Conservation (phyloP, 2,797 vertebrate species). For the Sarcoramphus papa region DNA sequence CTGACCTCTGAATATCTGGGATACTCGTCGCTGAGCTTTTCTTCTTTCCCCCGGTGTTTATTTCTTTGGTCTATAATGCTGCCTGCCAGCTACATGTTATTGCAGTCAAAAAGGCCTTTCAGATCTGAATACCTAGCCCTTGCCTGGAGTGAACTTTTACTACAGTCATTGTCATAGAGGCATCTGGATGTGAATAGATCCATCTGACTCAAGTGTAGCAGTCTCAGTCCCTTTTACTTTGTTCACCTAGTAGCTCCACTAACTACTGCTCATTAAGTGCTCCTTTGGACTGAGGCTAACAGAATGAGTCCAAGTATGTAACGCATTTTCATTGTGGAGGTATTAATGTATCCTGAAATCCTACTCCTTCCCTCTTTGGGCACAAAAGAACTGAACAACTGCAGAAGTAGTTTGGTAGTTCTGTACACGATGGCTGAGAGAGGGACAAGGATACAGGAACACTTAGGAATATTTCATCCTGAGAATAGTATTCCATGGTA, state of each 20-base stretch:
- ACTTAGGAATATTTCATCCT: neutral
- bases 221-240: neutral
- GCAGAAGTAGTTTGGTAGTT: neutral
- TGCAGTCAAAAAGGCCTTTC: neutral
- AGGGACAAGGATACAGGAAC: neutral
- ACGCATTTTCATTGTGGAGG: neutral
- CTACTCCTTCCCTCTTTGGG: neutral
- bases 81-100: neutral
- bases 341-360: neutral
- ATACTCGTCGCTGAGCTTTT: neutral
- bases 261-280: neutral
- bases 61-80: neutral
- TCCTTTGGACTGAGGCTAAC: neutral
- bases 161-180: neutral
- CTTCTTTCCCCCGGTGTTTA: neutral
- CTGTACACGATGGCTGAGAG: fast-evolving
- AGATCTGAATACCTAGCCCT: neutral
- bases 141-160: neutral
- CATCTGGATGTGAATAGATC: neutral
- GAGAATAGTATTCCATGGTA: neutral
- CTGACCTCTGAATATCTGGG: neutral
- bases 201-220: neutral
- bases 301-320: neutral
- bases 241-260: neutral
- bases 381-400: neutral